phyloP scores from a whole-genome alignment of 1,140 invertebrate species.

The Zaprionus davidi region DNA sequence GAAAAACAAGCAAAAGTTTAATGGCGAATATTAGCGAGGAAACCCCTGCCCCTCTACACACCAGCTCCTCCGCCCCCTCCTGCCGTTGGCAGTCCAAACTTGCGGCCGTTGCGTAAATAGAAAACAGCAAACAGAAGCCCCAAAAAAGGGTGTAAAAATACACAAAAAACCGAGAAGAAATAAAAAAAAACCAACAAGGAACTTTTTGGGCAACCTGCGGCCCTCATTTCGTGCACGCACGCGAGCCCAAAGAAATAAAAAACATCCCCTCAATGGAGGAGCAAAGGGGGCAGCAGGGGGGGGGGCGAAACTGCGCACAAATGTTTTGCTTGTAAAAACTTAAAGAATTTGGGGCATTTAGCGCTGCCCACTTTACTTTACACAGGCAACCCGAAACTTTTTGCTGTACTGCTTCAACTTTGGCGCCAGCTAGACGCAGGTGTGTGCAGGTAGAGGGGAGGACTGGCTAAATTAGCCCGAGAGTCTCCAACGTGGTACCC shows the following conservation, averaged over 20 bases:
- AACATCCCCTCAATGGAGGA: constrained; percentile 13
- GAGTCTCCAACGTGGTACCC: constrained; percentile 11
- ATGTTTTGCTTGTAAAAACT: constrained; percentile 78
- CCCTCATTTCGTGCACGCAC: constrained; percentile 74
- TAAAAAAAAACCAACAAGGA: constrained; percentile 35
- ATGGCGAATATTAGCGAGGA: constrained; percentile 78
- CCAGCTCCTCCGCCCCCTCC: neutral
- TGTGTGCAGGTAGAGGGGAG: constrained; percentile 8
- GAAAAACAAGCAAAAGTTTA: constrained; percentile 83
- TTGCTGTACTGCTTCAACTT: constrained; percentile 26
- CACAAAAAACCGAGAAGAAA: constrained; percentile 45
- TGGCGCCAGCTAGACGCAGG: constrained; percentile 45
- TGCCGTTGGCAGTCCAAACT: constrained; percentile 42
- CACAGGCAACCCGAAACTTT: constrained; percentile 27
- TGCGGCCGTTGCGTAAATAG: constrained; percentile 79
- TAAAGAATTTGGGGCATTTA: constrained; percentile 81
- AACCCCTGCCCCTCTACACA: neutral
- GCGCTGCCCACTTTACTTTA: constrained; percentile 50
- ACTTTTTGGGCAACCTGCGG: constrained; percentile 50
- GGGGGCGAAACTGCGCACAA: constrained; percentile 70
- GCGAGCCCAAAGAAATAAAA: constrained; percentile 47
- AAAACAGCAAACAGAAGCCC: constrained; percentile 54
- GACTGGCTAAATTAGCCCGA: constrained; percentile 62
- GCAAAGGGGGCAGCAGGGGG: constrained; percentile 31
- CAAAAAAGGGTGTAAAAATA: constrained; percentile 68